phyloP scores from a whole-genome alignment of 1,140 invertebrate genomes.

The Octopus bimaculoides region DNA sequence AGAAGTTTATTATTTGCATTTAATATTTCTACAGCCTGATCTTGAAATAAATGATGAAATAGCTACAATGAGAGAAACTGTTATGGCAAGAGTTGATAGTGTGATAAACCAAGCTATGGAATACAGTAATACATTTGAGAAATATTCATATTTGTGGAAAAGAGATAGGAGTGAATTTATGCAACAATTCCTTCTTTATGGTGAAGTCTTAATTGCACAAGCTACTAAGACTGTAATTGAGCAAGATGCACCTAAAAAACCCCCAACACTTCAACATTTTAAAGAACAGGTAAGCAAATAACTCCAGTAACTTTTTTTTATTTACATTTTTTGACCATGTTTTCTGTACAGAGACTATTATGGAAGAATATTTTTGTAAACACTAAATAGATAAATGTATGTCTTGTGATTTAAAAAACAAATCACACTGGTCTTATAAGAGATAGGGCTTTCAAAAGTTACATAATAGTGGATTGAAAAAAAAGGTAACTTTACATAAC shows the following conservation, averaged over 20 bases:
- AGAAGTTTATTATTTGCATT: not conserved
- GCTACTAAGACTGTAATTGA: slow-evolving; percentile 72
- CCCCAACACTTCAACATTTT: slow-evolving; percentile 82
- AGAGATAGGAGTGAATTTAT: slow-evolving; percentile 79
- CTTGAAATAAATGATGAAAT: slow-evolving; percentile 37
- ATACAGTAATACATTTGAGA: slow-evolving; percentile 37
- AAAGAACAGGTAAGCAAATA: slow-evolving; percentile 67
- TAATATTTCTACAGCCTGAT: slow-evolving; percentile 21
- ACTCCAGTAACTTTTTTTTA: no score
- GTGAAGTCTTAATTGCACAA: slow-evolving; percentile 73
- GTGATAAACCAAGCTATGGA: slow-evolving; percentile 39
- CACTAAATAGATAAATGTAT: no score
- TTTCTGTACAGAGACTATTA: no score
- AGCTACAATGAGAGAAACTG: slow-evolving; percentile 31
- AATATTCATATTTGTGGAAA: slow-evolving; percentile 74
- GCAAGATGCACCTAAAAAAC: slow-evolving; percentile 59
- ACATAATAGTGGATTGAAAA: no score
- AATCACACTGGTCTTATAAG: no score
- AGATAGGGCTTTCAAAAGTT: no score
- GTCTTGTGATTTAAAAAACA: no score
- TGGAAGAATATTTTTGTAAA: no score
- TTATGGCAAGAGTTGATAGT: slow-evolving; percentile 40
- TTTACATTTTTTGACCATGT: no score
- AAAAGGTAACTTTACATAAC: no score
- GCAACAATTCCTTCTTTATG: slow-evolving; percentile 83